A percentile compares a stretch with the other conserved stretches of the same genome.
Conservation (phyloP, 2,888 invertebrate species). For the Chymomyza amoena region DNA sequence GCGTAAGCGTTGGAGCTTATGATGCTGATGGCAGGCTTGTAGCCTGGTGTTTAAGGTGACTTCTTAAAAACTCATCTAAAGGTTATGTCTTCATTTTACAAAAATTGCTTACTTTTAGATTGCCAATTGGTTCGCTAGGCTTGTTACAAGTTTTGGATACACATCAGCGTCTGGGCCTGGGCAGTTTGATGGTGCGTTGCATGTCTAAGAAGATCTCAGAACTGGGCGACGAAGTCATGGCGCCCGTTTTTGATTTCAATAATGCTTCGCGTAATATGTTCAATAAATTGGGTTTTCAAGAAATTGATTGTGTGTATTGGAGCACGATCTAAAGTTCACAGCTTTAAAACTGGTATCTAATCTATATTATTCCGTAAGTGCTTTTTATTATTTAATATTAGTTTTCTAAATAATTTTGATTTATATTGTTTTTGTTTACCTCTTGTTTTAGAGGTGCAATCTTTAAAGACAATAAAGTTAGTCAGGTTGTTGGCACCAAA, state of each 20-base stretch:
- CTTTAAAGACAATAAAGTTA: background rate
- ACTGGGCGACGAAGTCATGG: slow-evolving; percentile 56
- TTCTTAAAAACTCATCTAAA: background rate
- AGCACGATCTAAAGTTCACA: background rate
- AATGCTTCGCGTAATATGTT: slow-evolving; percentile 68
- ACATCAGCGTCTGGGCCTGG: slow-evolving; percentile 69
- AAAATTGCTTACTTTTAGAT: slow-evolving; percentile 34
- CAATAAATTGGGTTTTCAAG: slow-evolving; percentile 66
- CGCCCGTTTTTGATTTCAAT: slow-evolving; percentile 64
- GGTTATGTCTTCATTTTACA: background rate
- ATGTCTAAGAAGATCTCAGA: slow-evolving; percentile 62
- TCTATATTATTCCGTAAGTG: background rate
- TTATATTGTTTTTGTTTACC: background rate
- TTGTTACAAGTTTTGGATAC: slow-evolving; percentile 66
- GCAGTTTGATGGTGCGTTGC: slow-evolving; percentile 61
- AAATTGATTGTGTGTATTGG: slow-evolving; percentile 65
- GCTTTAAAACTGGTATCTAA: background rate
- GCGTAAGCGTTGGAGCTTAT: slow-evolving; percentile 66
- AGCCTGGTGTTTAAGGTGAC: slow-evolving; percentile 73
- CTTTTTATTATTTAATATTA: background rate
- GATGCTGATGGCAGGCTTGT: slow-evolving; percentile 56
- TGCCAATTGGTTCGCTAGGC: slow-evolving; percentile 64
- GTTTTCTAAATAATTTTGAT: background rate
- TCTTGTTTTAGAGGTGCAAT: background rate
- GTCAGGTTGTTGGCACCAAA: background rate